Conservation (phyloP, 2,888 invertebrate genomes). For the Coleophora deauratella region DNA sequence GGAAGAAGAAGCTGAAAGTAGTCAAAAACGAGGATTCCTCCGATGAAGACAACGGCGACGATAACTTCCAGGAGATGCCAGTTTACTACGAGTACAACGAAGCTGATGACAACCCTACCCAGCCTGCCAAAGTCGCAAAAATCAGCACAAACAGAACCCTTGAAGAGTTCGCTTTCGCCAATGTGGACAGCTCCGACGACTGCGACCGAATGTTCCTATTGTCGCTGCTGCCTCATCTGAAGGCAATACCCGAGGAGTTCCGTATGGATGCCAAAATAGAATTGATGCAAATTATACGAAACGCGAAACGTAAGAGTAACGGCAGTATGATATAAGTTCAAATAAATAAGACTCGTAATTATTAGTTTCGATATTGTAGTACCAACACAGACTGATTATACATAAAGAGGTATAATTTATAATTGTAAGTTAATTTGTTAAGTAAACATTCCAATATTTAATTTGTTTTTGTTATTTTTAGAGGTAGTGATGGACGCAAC, state of each 20-base stretch:
- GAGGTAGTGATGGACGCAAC: neutral
- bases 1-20: slow-evolving; percentile 40
- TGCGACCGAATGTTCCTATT: slow-evolving; percentile 56
- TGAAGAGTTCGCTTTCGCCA: slow-evolving; percentile 56
- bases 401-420: too few species aligned
- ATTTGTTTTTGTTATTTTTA: neutral
- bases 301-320: slow-evolving; percentile 28
- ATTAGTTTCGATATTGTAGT: too few species aligned
- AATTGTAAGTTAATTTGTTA: too few species aligned
- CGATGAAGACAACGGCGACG: slow-evolving; percentile 27
- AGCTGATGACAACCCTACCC: slow-evolving; percentile 14
- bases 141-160: slow-evolving; percentile 18
- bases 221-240: slow-evolving; percentile 57
- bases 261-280: slow-evolving; percentile 58
- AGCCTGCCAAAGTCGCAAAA: slow-evolving; percentile 23
- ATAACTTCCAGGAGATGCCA: slow-evolving; percentile 15
- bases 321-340: too few species aligned
- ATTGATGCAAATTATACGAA: slow-evolving; percentile 56
- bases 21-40: slow-evolving; percentile 38
- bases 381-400: too few species aligned
- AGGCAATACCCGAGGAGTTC: slow-evolving; percentile 49
- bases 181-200: slow-evolving; percentile 46
- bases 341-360: too few species aligned
- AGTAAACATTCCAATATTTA: neutral
- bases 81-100: slow-evolving; percentile 15